Base-by-base conservation (phyloP, 2,888 invertebrate genomes). In the Cyrtodaria siliqua region DNA sequence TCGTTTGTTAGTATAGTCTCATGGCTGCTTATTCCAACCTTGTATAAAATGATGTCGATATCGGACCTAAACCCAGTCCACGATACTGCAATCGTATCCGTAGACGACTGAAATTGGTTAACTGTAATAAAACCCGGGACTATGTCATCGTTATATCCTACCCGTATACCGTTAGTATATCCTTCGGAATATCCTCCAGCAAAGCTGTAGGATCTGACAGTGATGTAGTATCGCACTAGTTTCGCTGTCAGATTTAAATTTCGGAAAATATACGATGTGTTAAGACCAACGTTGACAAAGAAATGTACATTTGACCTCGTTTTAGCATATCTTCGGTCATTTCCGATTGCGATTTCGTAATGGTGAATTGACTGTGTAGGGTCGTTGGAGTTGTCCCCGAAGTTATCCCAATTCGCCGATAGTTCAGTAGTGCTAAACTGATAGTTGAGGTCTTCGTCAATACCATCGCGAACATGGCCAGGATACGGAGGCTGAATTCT, bases 271-370 rank as follows among this genome's bases (percentile, higher is more conserved):
- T 81, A 77, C 8, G 79, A 79, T 24, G 69, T 85, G 50, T 88
- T 86, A 1, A 85, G 66, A 8, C 89, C 88, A 18, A 89, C 86
- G 53, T 87, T 69, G 1, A 79, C 71, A 66, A 85, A 90, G 47
- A 70, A 83, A 52, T 85, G 83, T 2, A 89, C 78, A 68, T 89
- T 88, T 9, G 82, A 68, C 38, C 86, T 73, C 1, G 86, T 86
- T 53, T 78, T 77, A 8, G 66, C 63, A 78, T 83, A 87, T 9
- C 88, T 73, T 16, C 85, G 59, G 72, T 89, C 87, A 42, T 85
- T 87, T 42, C 90, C 89, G 27, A 89, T 67, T 9, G 89, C 87
- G 16, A 89, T 85, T 64, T 88, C 87, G 71, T 88, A 90, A 29
- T 79, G 55, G 2, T 55, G 44, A 18, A 88, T 84, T 2, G 67